These are phyloP conservation scores for Cephus nigrinus DNA, from an alignment of 2,888 invertebrate genomes.

Conservation along the genomic window DNA sequence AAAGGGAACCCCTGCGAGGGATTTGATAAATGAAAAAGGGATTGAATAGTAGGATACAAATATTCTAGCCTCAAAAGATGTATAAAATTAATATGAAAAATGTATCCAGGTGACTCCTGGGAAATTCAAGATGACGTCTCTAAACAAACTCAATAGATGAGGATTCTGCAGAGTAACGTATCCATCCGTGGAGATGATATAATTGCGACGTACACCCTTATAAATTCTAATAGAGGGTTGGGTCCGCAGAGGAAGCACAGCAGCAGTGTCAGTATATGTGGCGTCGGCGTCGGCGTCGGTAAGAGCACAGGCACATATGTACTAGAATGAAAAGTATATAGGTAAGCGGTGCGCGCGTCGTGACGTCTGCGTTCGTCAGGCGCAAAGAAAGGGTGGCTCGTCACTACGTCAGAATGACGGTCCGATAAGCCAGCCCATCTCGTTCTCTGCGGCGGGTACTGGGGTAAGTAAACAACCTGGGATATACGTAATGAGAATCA, in stretches of 20 bases:
- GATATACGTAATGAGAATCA: not conserved
- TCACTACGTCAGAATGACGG: slow-evolving; percentile 50
- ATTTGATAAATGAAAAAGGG: not conserved
- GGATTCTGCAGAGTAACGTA: not conserved
- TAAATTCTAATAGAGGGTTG: not conserved
- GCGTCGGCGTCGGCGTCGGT: not conserved
- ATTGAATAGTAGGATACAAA: not conserved
- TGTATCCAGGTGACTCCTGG: not conserved
- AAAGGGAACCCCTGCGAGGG: too few species aligned
- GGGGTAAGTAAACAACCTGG: not conserved
- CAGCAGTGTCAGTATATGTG: not conserved
- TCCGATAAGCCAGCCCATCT: slow-evolving; percentile 39
- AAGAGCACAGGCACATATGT: not conserved
- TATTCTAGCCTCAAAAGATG: not conserved
- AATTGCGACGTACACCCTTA: not conserved
- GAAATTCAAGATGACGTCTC: not conserved
- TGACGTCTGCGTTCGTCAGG: slow-evolving; percentile 5
- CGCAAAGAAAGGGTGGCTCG: slow-evolving; percentile 1
- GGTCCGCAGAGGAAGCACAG: not conserved
- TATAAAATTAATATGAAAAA: not conserved
- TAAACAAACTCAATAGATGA: not conserved
- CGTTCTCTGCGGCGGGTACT: slow-evolving; percentile 21
- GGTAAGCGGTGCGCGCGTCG: not conserved
- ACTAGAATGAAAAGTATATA: not conserved
- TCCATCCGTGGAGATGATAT: not conserved